phyloP scores from a whole-genome alignment of 2,888 invertebrate species.

The Acanthosepion pharaonis region DNA sequence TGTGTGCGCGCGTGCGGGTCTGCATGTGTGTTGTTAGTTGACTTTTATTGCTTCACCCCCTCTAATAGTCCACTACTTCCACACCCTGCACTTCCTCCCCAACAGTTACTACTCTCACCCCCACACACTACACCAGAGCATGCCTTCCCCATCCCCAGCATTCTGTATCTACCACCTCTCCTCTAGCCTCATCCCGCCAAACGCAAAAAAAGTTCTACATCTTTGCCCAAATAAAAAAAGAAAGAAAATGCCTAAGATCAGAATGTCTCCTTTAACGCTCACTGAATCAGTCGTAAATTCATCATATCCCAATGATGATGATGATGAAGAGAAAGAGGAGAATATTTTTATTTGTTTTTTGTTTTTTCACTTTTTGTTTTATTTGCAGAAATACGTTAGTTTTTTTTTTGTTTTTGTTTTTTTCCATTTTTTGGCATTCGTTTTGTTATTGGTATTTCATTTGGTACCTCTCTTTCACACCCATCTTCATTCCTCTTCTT shows the following conservation, averaged over 20 bases:
- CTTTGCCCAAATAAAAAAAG: background rate
- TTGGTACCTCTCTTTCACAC: background rate
- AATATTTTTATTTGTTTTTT: background rate
- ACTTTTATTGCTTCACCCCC: background rate
- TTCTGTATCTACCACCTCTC: background rate
- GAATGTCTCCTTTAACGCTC: background rate
- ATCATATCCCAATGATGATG: background rate
- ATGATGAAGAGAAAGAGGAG: background rate
- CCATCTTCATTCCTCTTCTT: background rate
- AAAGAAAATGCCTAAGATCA: background rate
- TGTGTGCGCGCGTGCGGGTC: background rate
- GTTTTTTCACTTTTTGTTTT: background rate
- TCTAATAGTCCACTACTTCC: background rate
- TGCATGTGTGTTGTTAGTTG: background rate
- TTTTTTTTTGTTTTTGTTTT: background rate
- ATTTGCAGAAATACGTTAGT: background rate
- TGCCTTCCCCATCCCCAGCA: background rate
- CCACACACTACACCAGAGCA: background rate
- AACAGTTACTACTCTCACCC: background rate
- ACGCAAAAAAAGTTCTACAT: constrained; percentile 1
- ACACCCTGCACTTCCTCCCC: constrained; percentile 33
- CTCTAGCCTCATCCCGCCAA: background rate
- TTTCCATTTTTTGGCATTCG: background rate
- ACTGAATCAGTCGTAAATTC: background rate
- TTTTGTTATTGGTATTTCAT: background rate